Conservation (phyloP, 2,888 invertebrate species). For the Microctonus hyperodae region DNA sequence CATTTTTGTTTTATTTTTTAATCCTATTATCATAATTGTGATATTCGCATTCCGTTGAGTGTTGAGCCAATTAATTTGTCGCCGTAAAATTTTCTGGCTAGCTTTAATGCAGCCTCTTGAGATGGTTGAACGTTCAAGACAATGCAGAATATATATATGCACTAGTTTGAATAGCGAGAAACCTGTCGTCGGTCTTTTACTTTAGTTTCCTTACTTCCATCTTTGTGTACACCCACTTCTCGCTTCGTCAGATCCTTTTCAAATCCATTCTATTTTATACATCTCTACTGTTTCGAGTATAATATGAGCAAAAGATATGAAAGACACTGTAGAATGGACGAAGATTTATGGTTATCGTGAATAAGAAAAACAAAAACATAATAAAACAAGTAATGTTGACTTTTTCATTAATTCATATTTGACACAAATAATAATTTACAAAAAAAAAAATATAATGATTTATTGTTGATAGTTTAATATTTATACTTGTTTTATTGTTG, state of each 20-base stretch:
- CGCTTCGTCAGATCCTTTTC: background rate
- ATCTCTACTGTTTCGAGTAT: background rate
- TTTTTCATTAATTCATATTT: too few relatives aligned
- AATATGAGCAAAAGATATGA: background rate
- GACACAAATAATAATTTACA: too few relatives aligned
- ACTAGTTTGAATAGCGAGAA: background rate
- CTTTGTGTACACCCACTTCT: background rate
- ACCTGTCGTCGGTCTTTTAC: background rate
- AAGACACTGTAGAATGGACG: background rate
- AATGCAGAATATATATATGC: background rate
- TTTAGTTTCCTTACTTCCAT: too few relatives aligned
- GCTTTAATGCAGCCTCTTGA: background rate
- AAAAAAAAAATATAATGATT: too few relatives aligned
- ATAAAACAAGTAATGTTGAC: too few relatives aligned
- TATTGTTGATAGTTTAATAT: too few relatives aligned
- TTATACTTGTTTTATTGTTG: background rate
- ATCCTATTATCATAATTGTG: background rate
- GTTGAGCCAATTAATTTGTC: background rate
- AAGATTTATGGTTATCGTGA: background rate
- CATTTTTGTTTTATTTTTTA: background rate
- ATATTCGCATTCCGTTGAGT: background rate
- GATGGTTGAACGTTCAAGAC: background rate
- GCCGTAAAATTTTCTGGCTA: background rate
- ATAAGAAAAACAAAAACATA: too few relatives aligned
- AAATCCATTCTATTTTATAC: background rate